phyloP scores from a whole-genome alignment of 92 coral and sea anemone species.

The Scolanthus callimorphus region DNA sequence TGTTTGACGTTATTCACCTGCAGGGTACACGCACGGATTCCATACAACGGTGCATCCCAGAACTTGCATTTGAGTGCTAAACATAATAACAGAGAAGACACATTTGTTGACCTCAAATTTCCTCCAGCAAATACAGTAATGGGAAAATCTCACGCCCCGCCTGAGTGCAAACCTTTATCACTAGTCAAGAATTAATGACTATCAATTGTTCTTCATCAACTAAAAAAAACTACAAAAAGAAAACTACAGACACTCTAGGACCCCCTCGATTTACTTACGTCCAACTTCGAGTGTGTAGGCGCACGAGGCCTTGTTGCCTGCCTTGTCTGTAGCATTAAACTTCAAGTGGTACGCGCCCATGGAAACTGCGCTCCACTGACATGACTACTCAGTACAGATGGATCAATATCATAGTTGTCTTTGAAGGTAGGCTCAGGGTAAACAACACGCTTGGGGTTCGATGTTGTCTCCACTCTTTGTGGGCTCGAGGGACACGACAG shows the following conservation, averaged over 20 bases:
- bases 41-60: slow-evolving; percentile 64
- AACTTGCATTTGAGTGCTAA: slow-evolving; percentile 56
- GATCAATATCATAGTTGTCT: slow-evolving; percentile 50
- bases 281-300: slow-evolving; percentile 47
- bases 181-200: too few relatives aligned
- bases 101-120: too few relatives aligned
- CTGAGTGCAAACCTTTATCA: too few relatives aligned
- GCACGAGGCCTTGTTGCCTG: slow-evolving; percentile 65
- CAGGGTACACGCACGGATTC: slow-evolving; percentile 60
- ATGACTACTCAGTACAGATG: slow-evolving; percentile 25
- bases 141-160: too few relatives aligned
- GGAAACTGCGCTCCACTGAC: slow-evolving; percentile 37
- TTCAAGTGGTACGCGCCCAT: slow-evolving; percentile 34
- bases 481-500: slow-evolving; percentile 55
- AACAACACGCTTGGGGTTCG: slow-evolving; percentile 28
- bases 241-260: too few relatives aligned
- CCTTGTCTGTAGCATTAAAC: slow-evolving; percentile 50
- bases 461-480: neutral
- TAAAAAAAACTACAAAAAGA: too few relatives aligned
- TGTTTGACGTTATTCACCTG: slow-evolving; percentile 31
- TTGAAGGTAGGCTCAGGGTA: slow-evolving; percentile 59
- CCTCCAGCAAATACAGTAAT: too few relatives aligned
- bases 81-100: too few relatives aligned
- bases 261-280: too few relatives aligned
- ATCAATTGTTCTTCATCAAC: too few relatives aligned